Base-by-base conservation (phyloP, 2,888 invertebrate genomes). In the Pycnomerus fuliginosus region DNA sequence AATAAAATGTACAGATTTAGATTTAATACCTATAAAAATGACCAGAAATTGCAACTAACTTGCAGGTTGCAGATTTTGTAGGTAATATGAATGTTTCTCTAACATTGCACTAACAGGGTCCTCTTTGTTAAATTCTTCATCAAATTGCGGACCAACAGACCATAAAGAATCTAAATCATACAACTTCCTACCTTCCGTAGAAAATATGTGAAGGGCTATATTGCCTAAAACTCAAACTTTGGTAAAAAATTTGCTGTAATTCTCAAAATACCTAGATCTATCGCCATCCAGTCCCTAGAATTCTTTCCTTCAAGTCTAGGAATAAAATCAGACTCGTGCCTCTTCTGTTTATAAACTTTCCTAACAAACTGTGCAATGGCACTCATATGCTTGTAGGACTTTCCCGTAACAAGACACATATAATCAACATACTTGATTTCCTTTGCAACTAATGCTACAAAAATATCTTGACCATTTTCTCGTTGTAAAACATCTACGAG, bases 141-240 rank as follows among this genome's bases (percentile, higher is more conserved):
- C 95, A 76, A 79, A 90, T 61, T 89, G 78, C 0, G 83, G 73
- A 1, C 96, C 96, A 11, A 94, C 82, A 23, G 89, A 79, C 97
- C 96, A 97, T 20, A 97, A 73, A 0, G 87, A 86, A 71, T 97
- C 97, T 51, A 97, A 76, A 71, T 96, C 94, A 69, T 93, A 95
- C 3, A 75, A 64, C 50, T 76, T 71, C 55, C 97, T 76, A 1
- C 81, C 77, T 53, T 82, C 76, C 7, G 77, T 76, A 16, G 85
- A 82, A 71, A 96, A 91, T 54, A 97, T 80, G 64, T 97, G 96
- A 17, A 97, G 71, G 2, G 89, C 89, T 60, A 96, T 94, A 67
- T 95, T 96, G 48, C 92, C 93, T 92, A 71, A 20, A 78, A 25
- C 10, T n/a, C n/a, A 25, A 3, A 10, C 11, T 20, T 20, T 8